Evolutionary conservation across 1,140 invertebrate genomes (phyloP), one percentile per base, ranked within the genome.

Genomic region (Stegodyphus mimosarum): DNA sequence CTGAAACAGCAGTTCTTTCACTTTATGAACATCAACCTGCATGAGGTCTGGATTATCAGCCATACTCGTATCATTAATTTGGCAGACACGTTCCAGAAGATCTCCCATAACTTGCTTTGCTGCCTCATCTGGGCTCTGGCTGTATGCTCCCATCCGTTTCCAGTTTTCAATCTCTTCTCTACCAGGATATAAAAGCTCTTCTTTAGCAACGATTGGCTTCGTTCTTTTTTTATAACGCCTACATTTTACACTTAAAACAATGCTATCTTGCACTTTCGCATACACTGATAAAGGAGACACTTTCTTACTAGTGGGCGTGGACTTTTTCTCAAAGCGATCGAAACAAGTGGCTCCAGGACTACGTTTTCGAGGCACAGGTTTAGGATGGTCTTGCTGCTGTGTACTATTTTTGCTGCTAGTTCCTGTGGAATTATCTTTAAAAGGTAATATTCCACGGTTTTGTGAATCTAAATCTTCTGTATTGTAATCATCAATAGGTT

Each of bases 191-290:
- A 51, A 10, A 5, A 17, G 6, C 11, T 78, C 83, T 64, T 86
- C 83, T 48, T 77, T 73, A 17, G 53, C 48, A 1, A 15, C 48
- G 10, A 76, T 76, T 7, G 83, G 74, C 33, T 86, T 86, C 6
- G 83, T 86, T 17, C 83, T n/a, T 7, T 86, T 86, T 67, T 86
- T 86, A 48, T 86, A 86, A 6, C 83, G 52, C 17, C 83, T 86
- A 69, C 83, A 86, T 48, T 77, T 86, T 11, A 86, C 83, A 9
- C 18, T 73, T 10, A 86, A 6, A 13, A 86, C 75, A 52, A 77
- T 15, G 51, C 51, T 78, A 13, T 86, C 83, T n/a, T 86, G 83
- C 4, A 78, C 75, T 66, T 86, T 86, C 67, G 74, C 75, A n/a
- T 86, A 86, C 7, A 86, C 66, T 51, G 83, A 77, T 9, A 86